Conservation (phyloP, 2,888 invertebrate species). For the Allolobophora icterica region DNA sequence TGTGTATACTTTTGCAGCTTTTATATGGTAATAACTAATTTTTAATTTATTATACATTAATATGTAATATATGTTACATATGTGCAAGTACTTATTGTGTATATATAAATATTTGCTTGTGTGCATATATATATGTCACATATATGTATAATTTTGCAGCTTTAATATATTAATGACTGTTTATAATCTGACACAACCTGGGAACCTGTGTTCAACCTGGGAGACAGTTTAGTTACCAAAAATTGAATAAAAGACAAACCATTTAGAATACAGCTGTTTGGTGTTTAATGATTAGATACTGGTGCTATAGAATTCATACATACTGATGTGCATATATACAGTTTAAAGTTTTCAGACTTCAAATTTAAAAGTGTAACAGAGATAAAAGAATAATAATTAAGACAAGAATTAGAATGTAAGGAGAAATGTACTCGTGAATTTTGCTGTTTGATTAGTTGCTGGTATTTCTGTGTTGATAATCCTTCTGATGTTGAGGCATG, state of each 20-base stretch:
- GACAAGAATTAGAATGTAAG: neutral
- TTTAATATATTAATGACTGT: constrained; percentile 2
- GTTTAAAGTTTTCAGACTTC: neutral
- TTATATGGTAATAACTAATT: neutral
- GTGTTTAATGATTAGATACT: neutral
- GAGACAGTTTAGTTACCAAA: neutral
- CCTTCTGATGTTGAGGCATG: neutral
- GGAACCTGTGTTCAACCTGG: neutral
- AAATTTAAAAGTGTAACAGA: neutral
- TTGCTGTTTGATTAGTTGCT: neutral
- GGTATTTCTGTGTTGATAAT: neutral
- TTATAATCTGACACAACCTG: neutral
- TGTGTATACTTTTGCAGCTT: too few relatives aligned
- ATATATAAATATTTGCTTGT: neutral
- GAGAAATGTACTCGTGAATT: neutral
- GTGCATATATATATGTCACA: neutral
- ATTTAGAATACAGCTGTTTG: neutral
- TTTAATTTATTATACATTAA: neutral
- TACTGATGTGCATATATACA: neutral
- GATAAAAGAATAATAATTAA: constrained; percentile 13
- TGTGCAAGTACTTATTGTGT: neutral
- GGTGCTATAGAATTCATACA: neutral
- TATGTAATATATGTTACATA: neutral
- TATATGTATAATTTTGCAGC: neutral
- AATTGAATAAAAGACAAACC: neutral